These are phyloP conservation scores for Botrylloides violaceus DNA, from an alignment of 23 tunicate genomes.

Conservation along the genomic window DNA sequence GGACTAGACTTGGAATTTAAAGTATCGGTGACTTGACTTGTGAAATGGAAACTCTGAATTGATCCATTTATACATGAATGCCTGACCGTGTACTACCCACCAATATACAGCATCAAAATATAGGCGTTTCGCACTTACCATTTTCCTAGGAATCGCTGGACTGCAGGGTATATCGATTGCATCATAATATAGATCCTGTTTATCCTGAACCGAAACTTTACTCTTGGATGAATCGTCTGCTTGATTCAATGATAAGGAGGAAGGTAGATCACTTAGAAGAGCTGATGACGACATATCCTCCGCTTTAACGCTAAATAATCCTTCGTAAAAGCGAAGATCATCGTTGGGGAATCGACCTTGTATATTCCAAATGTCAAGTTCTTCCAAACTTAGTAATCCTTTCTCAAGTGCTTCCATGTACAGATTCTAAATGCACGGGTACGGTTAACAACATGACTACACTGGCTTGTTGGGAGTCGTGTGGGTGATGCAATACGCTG, in stretches of 20 bases:
- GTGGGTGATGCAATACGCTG: too few species aligned
- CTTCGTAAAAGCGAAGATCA: conserved; percentile 26
- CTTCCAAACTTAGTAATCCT: neutral
- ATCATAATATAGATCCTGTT: neutral
- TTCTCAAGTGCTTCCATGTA: conserved; percentile 22
- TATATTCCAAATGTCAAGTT: conserved; percentile 9
- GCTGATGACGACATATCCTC: neutral
- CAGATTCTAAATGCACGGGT: conserved; percentile 12
- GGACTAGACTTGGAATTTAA: too few species aligned
- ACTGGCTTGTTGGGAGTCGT: neutral
- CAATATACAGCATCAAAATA: too few species aligned
- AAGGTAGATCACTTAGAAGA: neutral
- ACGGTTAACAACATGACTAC: neutral
- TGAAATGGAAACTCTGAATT: too few species aligned
- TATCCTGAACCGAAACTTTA: neutral
- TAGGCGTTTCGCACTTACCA: too few species aligned
- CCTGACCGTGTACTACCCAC: too few species aligned
- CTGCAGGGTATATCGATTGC: neutral
- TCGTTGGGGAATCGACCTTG: conserved; percentile 23
- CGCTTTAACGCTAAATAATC: neutral
- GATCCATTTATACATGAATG: too few species aligned
- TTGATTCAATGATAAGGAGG: neutral
- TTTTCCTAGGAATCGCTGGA: neutral
- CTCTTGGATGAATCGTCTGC: neutral
- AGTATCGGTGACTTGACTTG: too few species aligned